A percentile compares a stretch with the other conserved stretches of the same genome.
Evolutionary conservation across 2,113 vertebrate species (phyloP).

Genomic region (Stomatorhinus ivindoensis): DNA sequence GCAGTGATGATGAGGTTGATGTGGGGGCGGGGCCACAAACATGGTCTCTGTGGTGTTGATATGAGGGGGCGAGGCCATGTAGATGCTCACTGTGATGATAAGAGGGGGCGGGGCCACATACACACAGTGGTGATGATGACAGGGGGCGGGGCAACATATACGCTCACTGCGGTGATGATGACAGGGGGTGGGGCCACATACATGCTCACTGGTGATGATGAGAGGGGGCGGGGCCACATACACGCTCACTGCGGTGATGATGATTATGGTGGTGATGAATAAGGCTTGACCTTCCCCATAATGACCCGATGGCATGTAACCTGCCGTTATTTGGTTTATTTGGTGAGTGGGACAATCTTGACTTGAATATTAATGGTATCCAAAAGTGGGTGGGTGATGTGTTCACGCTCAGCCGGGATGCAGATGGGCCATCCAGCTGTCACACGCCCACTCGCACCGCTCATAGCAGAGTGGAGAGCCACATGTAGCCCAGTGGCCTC

Average conservation of each 20-base stretch:
- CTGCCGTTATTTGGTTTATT: background rate
- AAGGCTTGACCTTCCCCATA: background rate
- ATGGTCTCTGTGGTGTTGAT: too few relatives aligned
- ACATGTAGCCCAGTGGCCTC: background rate
- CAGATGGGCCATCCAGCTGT: background rate
- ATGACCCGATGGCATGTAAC: background rate
- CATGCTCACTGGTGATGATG: too few relatives aligned
- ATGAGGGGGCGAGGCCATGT: background rate
- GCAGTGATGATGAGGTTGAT: background rate
- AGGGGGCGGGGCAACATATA: too few relatives aligned
- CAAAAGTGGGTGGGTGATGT: background rate
- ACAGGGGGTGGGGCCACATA: too few relatives aligned
- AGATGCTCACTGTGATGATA: background rate
- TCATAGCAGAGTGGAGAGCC: background rate
- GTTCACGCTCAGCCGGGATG: background rate
- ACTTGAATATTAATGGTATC: background rate
- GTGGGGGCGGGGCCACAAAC: too few relatives aligned
- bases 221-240: background rate
- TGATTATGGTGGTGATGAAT: background rate
- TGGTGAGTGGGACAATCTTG: background rate
- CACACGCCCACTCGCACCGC: background rate
- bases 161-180: too few relatives aligned
- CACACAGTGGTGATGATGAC: too few relatives aligned
- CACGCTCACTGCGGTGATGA: background rate
- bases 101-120: background rate